Base-by-base conservation (phyloP, 2,797 vertebrate genomes). In the Apogon hyalosoma region DNA sequence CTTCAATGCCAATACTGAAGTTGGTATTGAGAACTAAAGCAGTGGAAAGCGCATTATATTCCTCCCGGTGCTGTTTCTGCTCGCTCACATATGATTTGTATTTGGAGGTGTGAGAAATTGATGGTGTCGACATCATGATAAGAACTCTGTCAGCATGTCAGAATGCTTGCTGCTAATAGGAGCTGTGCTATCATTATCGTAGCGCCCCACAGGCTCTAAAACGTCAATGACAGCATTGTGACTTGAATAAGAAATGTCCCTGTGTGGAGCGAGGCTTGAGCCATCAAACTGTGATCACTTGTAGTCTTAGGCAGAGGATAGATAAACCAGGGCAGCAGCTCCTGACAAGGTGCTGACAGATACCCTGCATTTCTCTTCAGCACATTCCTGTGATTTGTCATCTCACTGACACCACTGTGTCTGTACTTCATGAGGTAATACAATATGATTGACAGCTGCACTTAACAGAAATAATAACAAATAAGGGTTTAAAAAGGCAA, bases 231-330 rank as follows among this genome's bases (percentile, higher is more conserved):
- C 86, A 84, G 84, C 82, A 81, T 74, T 85, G 87, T 92, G 88
- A 90, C 87, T 88, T 79, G 87, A 92, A 92, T 91, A 91, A 92
- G 85, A 85, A 90, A 83, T 87, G 87, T 80, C 72, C 77, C 66
- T 63, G 63, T 47, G 77, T 81, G 49, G 50, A 69, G 77, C 62
- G 52, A 48, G 83, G 81, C 87, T 86, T 49, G 51, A 84, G 82
- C 83, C 88, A 91, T 93, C 90, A 93, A 93, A 91, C 54, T 69
- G 87, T 77, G 88, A 92, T 93, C 87, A 89, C 87, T 93, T 87
- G 76, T 86, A 73, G 79, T 89, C 68, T 50, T 64, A 79, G 86
- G 85, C 87, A 65, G 79, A 18, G 73, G 67, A 85, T 66, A 77
- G 82, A 87, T 89, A 82, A 85, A 90, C 55, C 74, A 73, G 64